phyloP scores from a whole-genome alignment of 2,888 invertebrate species.

The Plusia festucae region DNA sequence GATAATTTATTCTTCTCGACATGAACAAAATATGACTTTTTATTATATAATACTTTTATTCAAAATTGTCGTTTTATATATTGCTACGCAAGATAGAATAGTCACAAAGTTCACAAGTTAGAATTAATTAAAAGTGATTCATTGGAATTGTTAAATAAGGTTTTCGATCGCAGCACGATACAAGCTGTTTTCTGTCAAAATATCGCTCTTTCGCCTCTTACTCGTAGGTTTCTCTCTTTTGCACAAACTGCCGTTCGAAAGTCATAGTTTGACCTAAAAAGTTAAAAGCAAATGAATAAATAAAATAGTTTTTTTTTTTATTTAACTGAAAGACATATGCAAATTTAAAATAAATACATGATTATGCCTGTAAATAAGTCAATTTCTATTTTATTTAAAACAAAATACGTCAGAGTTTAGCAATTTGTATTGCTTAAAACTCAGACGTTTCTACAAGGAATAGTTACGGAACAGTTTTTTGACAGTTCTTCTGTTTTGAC shows the following conservation, averaged over 20 bases:
- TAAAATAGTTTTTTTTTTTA: no score
- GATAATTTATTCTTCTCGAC: neutral
- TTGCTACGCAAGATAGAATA: neutral
- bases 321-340: no score
- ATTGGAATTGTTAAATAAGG: neutral
- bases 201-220: constrained; percentile 6
- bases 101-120: neutral
- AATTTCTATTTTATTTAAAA: no score
- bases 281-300: no score
- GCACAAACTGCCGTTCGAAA: neutral
- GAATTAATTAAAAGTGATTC: neutral
- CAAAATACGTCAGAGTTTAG: no score
- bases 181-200: constrained; percentile 65
- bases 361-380: no score
- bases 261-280: neutral
- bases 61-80: neutral
- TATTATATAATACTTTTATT: neutral
- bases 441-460: no score
- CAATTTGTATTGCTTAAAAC: no score
- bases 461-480: constrained; percentile 26
- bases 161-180: constrained; percentile 55
- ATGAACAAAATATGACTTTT: neutral
- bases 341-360: no score
- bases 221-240: neutral
- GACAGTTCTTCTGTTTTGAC: constrained; percentile 39